A percentile compares a stretch with the other conserved stretches of the same genome.
These are phyloP conservation scores for Piaya cayana DNA, from an alignment of 2,113 vertebrate genomes.

Conservation along the genomic window DNA sequence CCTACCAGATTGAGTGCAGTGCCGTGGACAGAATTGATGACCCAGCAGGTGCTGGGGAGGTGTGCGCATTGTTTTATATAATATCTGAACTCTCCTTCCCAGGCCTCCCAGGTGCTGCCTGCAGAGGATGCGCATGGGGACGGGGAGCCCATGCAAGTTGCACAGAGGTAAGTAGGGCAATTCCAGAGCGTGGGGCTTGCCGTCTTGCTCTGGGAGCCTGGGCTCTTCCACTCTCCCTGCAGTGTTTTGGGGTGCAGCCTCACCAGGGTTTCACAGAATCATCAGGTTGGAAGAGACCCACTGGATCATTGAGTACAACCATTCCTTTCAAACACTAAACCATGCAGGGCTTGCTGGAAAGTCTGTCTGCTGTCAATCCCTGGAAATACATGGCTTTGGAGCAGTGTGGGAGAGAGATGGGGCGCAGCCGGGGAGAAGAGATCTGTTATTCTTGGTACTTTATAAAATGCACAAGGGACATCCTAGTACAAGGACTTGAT, in stretches of 20 bases:
- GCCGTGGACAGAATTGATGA: background rate
- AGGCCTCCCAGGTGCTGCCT: constrained; percentile 68
- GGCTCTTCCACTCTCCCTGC: background rate
- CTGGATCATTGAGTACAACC: too few species aligned
- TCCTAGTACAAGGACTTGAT: background rate
- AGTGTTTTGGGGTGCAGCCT: background rate
- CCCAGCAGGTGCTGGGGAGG: background rate
- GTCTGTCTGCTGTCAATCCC: background rate
- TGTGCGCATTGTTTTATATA: background rate
- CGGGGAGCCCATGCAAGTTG: constrained; percentile 63
- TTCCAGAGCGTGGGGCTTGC: background rate
- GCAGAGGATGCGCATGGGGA: constrained; percentile 68
- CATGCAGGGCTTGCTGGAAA: background rate
- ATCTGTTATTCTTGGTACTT: background rate
- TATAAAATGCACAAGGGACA: background rate
- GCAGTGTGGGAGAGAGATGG: background rate
- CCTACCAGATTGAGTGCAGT: background rate
- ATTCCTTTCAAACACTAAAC: too few species aligned
- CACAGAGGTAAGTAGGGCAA: constrained; percentile 69
- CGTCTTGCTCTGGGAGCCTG: background rate
- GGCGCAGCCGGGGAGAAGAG: background rate
- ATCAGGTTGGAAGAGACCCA: too few species aligned
- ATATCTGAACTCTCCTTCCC: constrained; percentile 44
- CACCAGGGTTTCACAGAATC: fast-evolving
- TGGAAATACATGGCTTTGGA: background rate